Evolutionary conservation across 2,888 invertebrate species (phyloP).

Genomic region (Alviniconcha strummeri): DNA sequence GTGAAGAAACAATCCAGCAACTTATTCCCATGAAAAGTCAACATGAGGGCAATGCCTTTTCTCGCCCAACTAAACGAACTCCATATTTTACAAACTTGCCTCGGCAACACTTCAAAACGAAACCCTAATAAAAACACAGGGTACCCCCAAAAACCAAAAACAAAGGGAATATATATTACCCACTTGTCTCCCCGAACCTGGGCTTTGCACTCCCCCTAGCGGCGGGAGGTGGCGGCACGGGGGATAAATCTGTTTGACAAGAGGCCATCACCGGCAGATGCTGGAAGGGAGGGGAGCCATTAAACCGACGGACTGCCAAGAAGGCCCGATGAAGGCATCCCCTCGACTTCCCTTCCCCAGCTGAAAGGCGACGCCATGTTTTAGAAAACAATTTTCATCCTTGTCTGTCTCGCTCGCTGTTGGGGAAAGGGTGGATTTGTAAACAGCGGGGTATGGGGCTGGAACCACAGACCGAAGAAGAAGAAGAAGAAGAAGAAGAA

Average conservation of each 20-base stretch:
- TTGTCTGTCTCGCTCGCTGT: background rate
- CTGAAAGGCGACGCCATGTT: constrained; percentile 19
- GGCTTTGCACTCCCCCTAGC: constrained; percentile 6
- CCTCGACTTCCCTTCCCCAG: background rate
- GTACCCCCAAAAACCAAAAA: background rate
- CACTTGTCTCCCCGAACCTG: too few species aligned
- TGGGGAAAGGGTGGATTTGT: background rate
- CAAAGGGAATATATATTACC: background rate
- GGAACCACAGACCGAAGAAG: background rate
- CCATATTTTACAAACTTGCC: too few species aligned
- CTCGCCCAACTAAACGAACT: too few species aligned
- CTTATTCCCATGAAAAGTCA: too few species aligned
- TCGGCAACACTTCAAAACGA: too few species aligned
- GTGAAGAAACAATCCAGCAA: too few species aligned
- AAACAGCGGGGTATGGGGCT: too few species aligned
- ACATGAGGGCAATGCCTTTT: too few species aligned
- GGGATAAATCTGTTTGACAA: constrained; percentile 36
- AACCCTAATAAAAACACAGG: too few species aligned
- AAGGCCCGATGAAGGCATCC: constrained; percentile 27
- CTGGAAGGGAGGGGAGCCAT: constrained; percentile 8
- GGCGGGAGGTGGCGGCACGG: constrained; percentile 31
- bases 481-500: constrained; percentile 1
- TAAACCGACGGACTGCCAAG: constrained; percentile 30
- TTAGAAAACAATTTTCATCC: constrained; percentile 23
- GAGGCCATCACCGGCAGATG: constrained; percentile 27